These are phyloP conservation scores for Rhinichthys osculus DNA, from an alignment of 2,797 vertebrate genomes.

Conservation along the genomic window DNA sequence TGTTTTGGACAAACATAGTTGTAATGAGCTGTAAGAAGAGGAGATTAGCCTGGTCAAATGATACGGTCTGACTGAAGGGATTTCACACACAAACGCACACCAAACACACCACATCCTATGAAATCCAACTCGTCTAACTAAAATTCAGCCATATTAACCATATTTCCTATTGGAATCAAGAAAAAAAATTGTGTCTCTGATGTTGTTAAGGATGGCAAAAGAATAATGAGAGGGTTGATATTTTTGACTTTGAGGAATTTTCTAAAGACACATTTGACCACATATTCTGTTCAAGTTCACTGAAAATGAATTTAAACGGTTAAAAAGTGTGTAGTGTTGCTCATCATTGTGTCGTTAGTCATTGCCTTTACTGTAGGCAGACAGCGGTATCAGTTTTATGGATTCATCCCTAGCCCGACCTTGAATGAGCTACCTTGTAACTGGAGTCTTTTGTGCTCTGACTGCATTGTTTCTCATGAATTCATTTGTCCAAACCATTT, in stretches of 20 bases:
- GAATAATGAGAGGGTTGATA: background rate
- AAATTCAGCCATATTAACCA: background rate
- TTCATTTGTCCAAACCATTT: constrained; percentile 59
- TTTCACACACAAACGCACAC: constrained; percentile 57
- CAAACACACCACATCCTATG: constrained; percentile 45
- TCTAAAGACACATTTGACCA: background rate
- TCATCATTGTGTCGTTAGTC: constrained; percentile 34
- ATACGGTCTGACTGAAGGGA: constrained; percentile 68
- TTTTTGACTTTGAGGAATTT: constrained; percentile 5
- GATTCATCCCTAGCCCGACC: constrained; percentile 33
- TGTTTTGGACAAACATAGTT: constrained; percentile 94
- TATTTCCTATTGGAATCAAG: background rate
- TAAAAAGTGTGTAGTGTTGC: background rate
- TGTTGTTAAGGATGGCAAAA: background rate
- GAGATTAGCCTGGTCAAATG: constrained; percentile 70
- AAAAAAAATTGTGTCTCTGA: background rate
- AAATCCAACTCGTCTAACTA: constrained; percentile 14
- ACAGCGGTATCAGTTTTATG: constrained; percentile 55
- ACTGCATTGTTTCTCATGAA: constrained; percentile 52
- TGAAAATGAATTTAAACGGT: background rate
- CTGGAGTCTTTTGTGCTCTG: constrained; percentile 44
- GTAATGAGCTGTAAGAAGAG: constrained; percentile 86
- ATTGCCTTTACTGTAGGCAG: constrained; percentile 49
- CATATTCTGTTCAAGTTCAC: background rate
- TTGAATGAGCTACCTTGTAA: constrained; percentile 58